Base-by-base conservation (phyloP, 37 sponge, comb jelly and placozoan genomes). In the Crambe crambe region DNA sequence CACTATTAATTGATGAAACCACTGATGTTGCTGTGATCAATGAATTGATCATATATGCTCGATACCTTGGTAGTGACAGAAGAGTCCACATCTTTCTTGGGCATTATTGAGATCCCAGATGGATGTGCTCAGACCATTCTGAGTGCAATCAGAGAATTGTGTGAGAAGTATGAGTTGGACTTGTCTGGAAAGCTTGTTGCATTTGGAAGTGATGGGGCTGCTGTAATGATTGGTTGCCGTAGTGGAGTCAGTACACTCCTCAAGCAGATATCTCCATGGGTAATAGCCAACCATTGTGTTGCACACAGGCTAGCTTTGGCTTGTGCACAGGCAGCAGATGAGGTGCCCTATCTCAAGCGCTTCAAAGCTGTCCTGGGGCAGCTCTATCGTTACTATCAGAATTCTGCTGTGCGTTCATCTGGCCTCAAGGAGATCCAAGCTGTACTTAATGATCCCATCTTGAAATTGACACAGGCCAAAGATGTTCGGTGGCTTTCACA, bases 11-110 rank as follows among this genome's bases (percentile, higher is more conserved):
- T 17, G 78, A 84, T 70, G 85, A 84, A 56, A 76, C 61, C 26
- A 84, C 85, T 41, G 85, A 76, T 70, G 71, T 84, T 43, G 43
- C 75, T 36, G 72, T 84, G 5, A 64, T 29, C 10, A 84, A 77
- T 34, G 43, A 84, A 47, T 72, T 84, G n/a, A 51, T 84, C 38
- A 18, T 84, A 42, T 84, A 84, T 29, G n/a, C n/a, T n/a, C n/a
- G n/a, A n/a, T n/a, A n/a, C 9, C 6, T 29, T 62, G 9, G 64
- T 62, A 8, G 27, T 26, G 17, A 29, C 25, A 25, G n/a, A 62
- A 29, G 64, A 26, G 27, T 8, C 17, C n/a, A 62, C 27, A 26
- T 62, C 64, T 26, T n/a, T 62, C 26, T 8, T 62, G 8, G n/a
- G 64, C n/a, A 62, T 62, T 25, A 23, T 62, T 8, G 64, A 62